Percentiles rank a stretch among this genome's conserved stretches.
phyloP scores from a whole-genome alignment of 1,140 invertebrate genomes.

The Neodiprion pinetum region DNA sequence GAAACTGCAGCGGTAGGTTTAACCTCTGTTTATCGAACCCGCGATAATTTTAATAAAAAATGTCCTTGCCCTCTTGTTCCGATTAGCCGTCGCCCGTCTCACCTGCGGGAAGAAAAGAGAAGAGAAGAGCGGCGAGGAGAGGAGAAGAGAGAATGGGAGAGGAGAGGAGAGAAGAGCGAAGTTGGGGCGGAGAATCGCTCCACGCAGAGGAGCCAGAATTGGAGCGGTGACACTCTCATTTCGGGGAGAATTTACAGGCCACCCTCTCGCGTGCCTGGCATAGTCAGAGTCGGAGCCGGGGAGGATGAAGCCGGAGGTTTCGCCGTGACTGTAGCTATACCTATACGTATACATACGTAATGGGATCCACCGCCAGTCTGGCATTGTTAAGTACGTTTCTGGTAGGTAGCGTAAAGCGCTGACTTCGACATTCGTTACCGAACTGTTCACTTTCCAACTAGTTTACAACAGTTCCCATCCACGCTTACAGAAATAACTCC shows the following conservation, averaged over 20 bases:
- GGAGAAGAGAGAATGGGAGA: constrained; percentile 13
- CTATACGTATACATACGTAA: too few relatives aligned
- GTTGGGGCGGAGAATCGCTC: constrained; percentile 21
- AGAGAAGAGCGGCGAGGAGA: constrained; percentile 17
- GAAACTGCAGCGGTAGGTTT: not conserved
- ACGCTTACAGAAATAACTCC: too few relatives aligned
- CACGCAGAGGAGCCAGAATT: constrained; percentile 8
- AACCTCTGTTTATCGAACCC: not conserved
- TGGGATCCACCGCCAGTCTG: constrained; percentile 41
- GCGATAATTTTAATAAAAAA: not conserved
- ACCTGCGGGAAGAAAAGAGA: constrained; percentile 1
- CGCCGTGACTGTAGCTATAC: constrained; percentile 32
- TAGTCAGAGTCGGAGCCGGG: constrained; percentile 54
- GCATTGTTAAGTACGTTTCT: constrained; percentile 55
- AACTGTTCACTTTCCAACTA: too few relatives aligned
- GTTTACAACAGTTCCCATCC: too few relatives aligned
- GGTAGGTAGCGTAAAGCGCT: constrained; percentile 33
- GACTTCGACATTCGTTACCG: too few relatives aligned
- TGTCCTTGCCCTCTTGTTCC: too few relatives aligned
- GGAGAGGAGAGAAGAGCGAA: constrained; percentile 29
- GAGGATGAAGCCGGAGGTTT: too few relatives aligned
- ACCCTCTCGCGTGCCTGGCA: constrained; percentile 59
- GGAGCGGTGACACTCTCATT: constrained; percentile 60
- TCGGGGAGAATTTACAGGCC: constrained; percentile 61
- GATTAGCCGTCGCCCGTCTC: too few relatives aligned